Base-by-base conservation (phyloP, 2,888 invertebrate genomes). In the Temnothorax ravouxi region DNA sequence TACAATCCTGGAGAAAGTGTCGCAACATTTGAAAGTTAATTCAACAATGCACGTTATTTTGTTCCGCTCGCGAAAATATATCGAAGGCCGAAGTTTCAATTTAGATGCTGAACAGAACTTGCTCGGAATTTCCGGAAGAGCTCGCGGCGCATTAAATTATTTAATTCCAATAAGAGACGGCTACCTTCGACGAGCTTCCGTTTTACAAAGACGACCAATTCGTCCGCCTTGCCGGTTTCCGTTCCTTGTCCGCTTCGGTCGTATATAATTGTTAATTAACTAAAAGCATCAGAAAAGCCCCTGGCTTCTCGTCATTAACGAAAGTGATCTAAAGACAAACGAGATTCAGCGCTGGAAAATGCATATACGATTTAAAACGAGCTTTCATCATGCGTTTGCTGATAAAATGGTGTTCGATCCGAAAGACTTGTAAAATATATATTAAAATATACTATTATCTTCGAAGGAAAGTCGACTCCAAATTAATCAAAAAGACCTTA, bases 141-240 rank as follows among this genome's bases (percentile, higher is more conserved):
- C 82, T 74, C 67, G 38, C 67, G 44, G 29, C 61, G 76, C 77
- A 86, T 84, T 86, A 82, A 86, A 86, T 86, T 82, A 86, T 86
- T 86, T 86, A 84, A 86, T 86, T 86, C 84, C 86, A 84, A 86
- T 86, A 84, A 84, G 72, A 86, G 81, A 71, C 21, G 71, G 25
- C 47, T 84, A 38, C 61, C 61, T 34, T 66, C 72, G 67, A 69
- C 80, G 44, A 76, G 71, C 21, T 86, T 84, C 44, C 47, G 56
- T 75, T 72, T 79, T 74, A 56, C 62, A 75, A 75, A 66, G 44
- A 61, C 61, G 25, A 52, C 5, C 38, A 38, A 21, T 74, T 83
- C 56, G 59, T 61, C 41, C 64, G 47, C 66, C 79, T 64, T 67
- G 15, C 56, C 61, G 69, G 44, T 72, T 50, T 47, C 56, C 56